Base-by-base conservation (phyloP, 2,113 vertebrate species). In the Eulemur macaco region DNA sequence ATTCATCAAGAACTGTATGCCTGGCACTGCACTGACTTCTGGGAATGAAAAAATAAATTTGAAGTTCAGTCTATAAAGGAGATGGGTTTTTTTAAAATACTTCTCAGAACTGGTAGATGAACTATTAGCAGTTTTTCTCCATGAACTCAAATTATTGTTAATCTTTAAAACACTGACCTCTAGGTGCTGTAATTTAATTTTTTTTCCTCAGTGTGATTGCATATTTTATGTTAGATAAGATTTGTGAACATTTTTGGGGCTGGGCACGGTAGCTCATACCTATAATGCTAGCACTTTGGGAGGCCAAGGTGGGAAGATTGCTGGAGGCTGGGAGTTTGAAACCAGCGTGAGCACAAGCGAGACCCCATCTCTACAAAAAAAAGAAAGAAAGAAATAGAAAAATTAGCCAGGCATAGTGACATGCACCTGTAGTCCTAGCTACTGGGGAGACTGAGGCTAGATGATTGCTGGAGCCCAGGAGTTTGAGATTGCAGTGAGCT, bases 121-220 rank as follows among this genome's bases (percentile, higher is more conserved):
- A 37, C 39, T 85, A 8, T 60, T 95, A 58, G 58, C 58, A 27
- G 25, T 56, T 45, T 82, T 90, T 94, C 56, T 95, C 39, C 71
- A 85, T 85, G 54, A 64, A 89, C 47, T 91, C 66, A 50, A 58
- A 15, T 37, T 74, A 11, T 64, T 89, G 58, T 85, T 87, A 23
- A 90, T 95, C 77, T 54, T 82, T 14, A 86, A 78, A 91, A 89
- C 54, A 63, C 42, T 63, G 58, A 94, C 83, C 17, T 77, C n/a
- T 86, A 63, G 9, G 2, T 88, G n/a, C 39, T 94, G 11, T 60
- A 71, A 73, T 73, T 92, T 50, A 8, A 21, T 42, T 58, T 68
- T 58, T 66, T 80, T 34, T 69, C 60, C 47, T 77, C 63, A 85
- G 27, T 73, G 25, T 84, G 23, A 47, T 52, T 95, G 45, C 64